Percentiles rank a stretch among this genome's conserved stretches.
phyloP scores from a whole-genome alignment of 1,140 invertebrate genomes.

The Apis cerana region DNA sequence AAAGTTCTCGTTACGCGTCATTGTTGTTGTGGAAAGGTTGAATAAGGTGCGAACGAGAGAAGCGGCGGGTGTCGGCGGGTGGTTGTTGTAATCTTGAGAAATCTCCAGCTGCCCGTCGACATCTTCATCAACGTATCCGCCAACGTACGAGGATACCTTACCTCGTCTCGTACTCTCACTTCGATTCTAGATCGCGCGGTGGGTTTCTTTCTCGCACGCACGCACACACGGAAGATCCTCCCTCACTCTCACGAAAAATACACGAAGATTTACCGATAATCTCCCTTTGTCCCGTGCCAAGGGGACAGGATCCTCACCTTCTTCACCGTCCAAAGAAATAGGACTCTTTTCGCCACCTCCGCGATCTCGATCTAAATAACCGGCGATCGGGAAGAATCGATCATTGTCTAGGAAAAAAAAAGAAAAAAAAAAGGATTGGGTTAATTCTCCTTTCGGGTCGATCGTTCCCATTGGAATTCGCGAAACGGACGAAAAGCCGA shows the following conservation, averaged over 20 bases:
- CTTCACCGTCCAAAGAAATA: neutral
- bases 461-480: no score
- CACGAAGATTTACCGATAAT: slow-evolving; percentile 45
- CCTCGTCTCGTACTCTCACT: slow-evolving; percentile 22
- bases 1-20: slow-evolving; percentile 61
- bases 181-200: slow-evolving; percentile 53
- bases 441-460: neutral
- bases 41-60: slow-evolving; percentile 57
- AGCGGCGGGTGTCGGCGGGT: slow-evolving; percentile 48
- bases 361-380: neutral
- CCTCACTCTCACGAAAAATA: slow-evolving; percentile 14
- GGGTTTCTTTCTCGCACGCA: slow-evolving; percentile 4
- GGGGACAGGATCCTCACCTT: slow-evolving; percentile 7
- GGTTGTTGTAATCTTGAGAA: slow-evolving; percentile 47
- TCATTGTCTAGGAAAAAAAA: no score
- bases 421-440: neutral
- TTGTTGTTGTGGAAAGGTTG: slow-evolving; percentile 54
- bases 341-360: neutral
- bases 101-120: slow-evolving; percentile 62
- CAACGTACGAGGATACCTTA: slow-evolving; percentile 12
- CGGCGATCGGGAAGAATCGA: neutral
- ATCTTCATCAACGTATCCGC: slow-evolving; percentile 56
- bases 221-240: neutral
- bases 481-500: no score
- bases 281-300: slow-evolving; percentile 29